These are phyloP conservation scores for Vulpes ferrilata DNA, from an alignment of 2,113 vertebrate species.

Conservation along the genomic window DNA sequence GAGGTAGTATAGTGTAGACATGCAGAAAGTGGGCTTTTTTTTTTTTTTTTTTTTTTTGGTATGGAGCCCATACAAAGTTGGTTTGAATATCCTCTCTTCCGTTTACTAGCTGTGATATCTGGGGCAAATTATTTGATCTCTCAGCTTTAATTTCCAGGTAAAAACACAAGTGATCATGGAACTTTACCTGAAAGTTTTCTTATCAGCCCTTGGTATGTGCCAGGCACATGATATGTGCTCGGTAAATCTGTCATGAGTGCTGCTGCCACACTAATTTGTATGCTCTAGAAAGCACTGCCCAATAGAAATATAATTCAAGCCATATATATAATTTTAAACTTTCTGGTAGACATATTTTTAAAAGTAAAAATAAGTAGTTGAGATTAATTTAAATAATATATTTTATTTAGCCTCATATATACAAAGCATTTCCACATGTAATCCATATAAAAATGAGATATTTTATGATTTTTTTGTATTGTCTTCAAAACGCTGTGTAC, in stretches of 20 bases:
- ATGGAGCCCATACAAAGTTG: background rate
- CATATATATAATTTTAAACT: background rate
- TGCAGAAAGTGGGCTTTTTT: background rate
- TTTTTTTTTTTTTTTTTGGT: too few relatives aligned
- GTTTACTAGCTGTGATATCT: background rate
- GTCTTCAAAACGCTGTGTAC: background rate
- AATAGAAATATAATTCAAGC: background rate
- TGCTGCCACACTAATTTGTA: background rate
- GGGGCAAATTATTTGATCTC: background rate
- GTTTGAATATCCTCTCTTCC: background rate
- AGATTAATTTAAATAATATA: background rate
- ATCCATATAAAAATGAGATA: background rate
- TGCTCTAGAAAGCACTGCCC: background rate
- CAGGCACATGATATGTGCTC: background rate
- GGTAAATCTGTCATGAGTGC: background rate
- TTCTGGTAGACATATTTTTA: background rate
- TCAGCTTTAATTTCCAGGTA: background rate
- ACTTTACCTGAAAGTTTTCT: background rate
- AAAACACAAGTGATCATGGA: background rate
- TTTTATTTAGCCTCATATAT: background rate
- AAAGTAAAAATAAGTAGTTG: background rate
- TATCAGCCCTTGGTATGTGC: background rate
- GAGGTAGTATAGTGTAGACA: background rate
- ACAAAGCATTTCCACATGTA: background rate
- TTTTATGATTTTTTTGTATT: background rate